A percentile compares a stretch with the other conserved stretches of the same genome.
phyloP scores from a whole-genome alignment of 2,113 vertebrate genomes.

The Panthera tigris region DNA sequence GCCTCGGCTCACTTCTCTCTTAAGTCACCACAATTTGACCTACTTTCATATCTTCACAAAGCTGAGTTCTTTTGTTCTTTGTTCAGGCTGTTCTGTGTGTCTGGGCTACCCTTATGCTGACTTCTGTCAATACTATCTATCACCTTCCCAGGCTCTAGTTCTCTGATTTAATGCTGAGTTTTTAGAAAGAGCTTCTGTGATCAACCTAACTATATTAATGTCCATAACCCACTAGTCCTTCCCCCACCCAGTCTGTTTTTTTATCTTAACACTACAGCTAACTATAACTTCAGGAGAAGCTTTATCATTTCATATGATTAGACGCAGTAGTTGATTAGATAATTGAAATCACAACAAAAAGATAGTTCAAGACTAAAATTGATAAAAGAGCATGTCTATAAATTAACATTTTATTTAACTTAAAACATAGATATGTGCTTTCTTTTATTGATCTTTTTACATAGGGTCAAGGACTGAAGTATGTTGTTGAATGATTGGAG shows the following conservation, averaged over 20 bases:
- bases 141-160: not conserved
- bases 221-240: not conserved
- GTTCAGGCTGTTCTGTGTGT: not conserved
- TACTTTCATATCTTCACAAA: not conserved
- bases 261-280: not conserved
- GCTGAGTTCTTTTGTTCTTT: not conserved
- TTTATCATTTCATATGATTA: not conserved
- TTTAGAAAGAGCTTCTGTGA: not conserved
- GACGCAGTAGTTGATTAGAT: not conserved
- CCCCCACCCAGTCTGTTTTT: not conserved
- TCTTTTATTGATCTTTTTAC: not conserved
- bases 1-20: not conserved
- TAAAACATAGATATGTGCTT: not conserved
- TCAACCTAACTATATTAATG: not conserved
- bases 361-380: not conserved
- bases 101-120: not conserved
- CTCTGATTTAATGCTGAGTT: not conserved
- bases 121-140: not conserved
- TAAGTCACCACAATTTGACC: not conserved
- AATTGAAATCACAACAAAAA: not conserved
- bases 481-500: not conserved
- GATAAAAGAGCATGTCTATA: not conserved
- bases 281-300: not conserved
- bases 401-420: conserved; percentile 7
- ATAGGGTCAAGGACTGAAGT: not conserved